Base-by-base conservation (phyloP, 2,797 vertebrate genomes). In the Pangasius krempfi region DNA sequence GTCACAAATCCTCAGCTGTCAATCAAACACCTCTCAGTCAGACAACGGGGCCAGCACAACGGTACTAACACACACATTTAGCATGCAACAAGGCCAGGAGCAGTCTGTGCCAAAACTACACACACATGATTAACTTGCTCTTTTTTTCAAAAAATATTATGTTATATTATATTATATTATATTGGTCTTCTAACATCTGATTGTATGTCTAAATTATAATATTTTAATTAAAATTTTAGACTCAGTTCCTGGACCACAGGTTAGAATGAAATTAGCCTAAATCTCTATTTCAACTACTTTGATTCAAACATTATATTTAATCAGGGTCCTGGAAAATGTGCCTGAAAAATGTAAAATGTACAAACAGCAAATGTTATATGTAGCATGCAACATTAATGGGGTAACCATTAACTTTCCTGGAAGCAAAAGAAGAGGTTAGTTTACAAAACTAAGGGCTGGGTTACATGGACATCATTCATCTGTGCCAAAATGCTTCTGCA, bases 1-100 rank as follows among this genome's bases (percentile, higher is more conserved):
- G 98, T 99, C 98, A 99, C 98, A 99, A 97, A 99, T 98, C 97
- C 98, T 99, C 97, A 99, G 98, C 98, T 99, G 98, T 99, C 98
- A 99, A 99, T 99, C 98, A 97, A 99, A 99, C 91, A 99, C 97
- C 98, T 99, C 98, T 97, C 98, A 96, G 98, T 99, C 98, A 99
- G 98, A 99, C 97, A 92, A 98, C 95, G 97, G 97, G 96, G 98
- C 95, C 97, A 98, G 97, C 96, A 99, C 97, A 97, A 97, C 98
- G 90, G 88, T 91, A 91, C 92, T 97, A 97, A 92, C 90, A 92
- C 84, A 92, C 88, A 92, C 86, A 92, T 96, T 93, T 97, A 90
- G 95, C 97, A 97, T 97, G 97, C 97, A 98, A 97, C 89, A 92
- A 89, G 88, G 90, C 89, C 88, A 88, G 87, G 54, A 88, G 88